Evolutionary conservation across 2,113 vertebrate genomes (phyloP), one percentile per base, ranked within the genome.

Genomic region (Pipra filicauda): DNA sequence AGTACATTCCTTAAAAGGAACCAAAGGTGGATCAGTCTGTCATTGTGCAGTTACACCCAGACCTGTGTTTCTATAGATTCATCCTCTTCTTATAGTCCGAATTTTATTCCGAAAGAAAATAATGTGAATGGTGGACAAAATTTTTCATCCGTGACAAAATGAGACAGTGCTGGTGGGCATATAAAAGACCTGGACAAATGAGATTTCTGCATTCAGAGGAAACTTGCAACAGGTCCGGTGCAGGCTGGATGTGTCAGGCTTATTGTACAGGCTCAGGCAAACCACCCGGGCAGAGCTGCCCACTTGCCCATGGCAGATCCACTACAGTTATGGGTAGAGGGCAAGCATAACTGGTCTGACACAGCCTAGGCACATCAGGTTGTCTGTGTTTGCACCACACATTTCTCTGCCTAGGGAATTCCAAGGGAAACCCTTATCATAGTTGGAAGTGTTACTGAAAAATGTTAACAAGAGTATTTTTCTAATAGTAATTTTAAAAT

Each of bases 51-150:
- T 24, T 77, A 59, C 41, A 62, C 27, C n/a, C 37, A 74, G 43
- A 67, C 7, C 33, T n/a, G 7, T 16, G 15, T 58, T 89, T 79
- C 43, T 49, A 48, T 2, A 71, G 51, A 28, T 21, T 27, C 12
- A 35, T 39, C 8, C 4, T 0, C 21, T 39, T 61, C 35, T 26
- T 58, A 48, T 5, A 54, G 37, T 3, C 21, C 0, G 1, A 75
- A 49, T 79, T 75, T 41, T 58, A 31, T 37, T 24, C 43, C 24
- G 27, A 62, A 84, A 46, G 33, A 59, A 88, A 86, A 89, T 31
- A 33, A 67, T 4, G 3, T 58, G 15, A 31, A 6, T 2, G 1
- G 6, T 44, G 27, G 21, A 52, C 8, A 75, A 39, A 52, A 43
- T 21, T 44, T 91, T 86, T 72, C 6, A 39, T 70, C 23, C 46